Evolutionary conservation across 2,113 vertebrate genomes (phyloP).

Genomic region (Corynorhinus townsendii): DNA sequence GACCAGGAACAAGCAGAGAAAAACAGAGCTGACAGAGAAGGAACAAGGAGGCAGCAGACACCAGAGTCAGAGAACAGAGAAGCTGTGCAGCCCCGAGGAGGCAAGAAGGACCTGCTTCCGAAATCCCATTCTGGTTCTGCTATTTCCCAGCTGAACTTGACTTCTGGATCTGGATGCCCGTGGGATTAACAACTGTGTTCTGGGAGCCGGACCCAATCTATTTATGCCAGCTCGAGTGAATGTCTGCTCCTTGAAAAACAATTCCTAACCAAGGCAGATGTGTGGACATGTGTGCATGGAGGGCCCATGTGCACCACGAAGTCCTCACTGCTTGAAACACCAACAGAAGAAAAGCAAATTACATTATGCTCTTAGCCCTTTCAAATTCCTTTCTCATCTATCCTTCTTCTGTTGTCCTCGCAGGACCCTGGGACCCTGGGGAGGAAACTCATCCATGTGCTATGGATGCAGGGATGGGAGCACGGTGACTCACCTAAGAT

Average conservation of each 20-base stretch:
- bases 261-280: conserved; percentile 11
- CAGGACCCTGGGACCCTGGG: not conserved
- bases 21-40: not conserved
- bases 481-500: not conserved
- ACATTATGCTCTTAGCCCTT: not conserved
- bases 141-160: not conserved
- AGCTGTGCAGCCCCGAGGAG: not conserved
- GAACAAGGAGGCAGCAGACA: not conserved
- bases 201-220: not conserved
- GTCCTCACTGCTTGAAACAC: not conserved
- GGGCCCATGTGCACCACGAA: fast-evolving
- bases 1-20: not conserved
- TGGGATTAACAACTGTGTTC: not conserved
- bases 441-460: not conserved
- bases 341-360: not conserved
- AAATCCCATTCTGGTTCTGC: not conserved
- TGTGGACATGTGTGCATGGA: not conserved
- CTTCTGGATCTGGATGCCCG: conserved; percentile 2
- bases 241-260: conserved; percentile 59
- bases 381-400: not conserved
- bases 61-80: not conserved
- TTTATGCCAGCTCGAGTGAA: not conserved
- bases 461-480: not conserved
- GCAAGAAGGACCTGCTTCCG: not conserved
- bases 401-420: not conserved